phyloP scores from a whole-genome alignment of 2,113 vertebrate species.

The Psephotus haematonotus region DNA sequence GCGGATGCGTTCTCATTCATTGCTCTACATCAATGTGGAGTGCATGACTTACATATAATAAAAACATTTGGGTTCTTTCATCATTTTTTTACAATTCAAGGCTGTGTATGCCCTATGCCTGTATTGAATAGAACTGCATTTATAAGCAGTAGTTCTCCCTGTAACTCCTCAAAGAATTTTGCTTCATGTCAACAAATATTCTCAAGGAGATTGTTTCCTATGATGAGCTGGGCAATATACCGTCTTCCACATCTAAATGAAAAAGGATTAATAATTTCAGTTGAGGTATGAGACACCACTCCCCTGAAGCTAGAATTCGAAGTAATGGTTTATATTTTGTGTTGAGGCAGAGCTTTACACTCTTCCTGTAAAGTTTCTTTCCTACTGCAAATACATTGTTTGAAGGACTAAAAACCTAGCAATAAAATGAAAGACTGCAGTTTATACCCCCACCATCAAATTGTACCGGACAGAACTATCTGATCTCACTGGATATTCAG shows the following conservation, averaged over 20 bases:
- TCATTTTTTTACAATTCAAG: background rate
- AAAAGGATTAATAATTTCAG: background rate
- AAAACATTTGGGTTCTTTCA: background rate
- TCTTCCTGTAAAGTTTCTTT: background rate
- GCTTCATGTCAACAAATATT: background rate
- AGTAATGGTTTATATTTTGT: background rate
- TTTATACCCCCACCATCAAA: background rate
- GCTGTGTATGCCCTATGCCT: background rate
- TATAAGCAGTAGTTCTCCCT: background rate
- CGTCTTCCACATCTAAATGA: background rate
- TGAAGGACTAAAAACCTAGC: background rate
- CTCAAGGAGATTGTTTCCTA: background rate
- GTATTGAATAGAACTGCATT: background rate
- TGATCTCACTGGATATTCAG: background rate
- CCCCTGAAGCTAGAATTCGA: background rate
- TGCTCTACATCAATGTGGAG: background rate
- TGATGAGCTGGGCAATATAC: background rate
- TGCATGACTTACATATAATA: background rate
- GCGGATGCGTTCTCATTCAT: background rate
- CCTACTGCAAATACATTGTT: background rate
- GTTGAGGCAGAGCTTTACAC: background rate
- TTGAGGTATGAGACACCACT: background rate
- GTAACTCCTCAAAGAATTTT: background rate
- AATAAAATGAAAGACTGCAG: background rate
- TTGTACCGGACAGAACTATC: background rate